Evolutionary conservation across 1,140 invertebrate genomes (phyloP), one percentile per base, ranked within the genome.

Genomic region (Maconellicoccus hirsutus): DNA sequence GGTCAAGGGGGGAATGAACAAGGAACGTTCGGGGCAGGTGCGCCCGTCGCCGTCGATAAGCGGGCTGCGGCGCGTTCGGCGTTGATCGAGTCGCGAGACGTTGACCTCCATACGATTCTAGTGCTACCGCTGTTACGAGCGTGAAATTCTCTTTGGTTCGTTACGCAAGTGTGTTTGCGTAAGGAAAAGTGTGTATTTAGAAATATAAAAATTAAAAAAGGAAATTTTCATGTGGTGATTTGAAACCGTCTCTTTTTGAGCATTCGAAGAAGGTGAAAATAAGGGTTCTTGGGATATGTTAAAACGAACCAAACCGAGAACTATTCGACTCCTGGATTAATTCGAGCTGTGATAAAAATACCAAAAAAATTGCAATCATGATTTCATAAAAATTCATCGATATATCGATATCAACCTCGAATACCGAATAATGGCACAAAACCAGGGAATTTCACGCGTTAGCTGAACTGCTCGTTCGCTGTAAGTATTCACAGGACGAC

Each of bases 31-130:
- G 25, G 61, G 61, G 61, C 61, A 66, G 61, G 61, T 66, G 61
- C 61, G 25, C 61, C 61, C 61, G 61, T 66, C 61, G 61, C 25
- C 61, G 61, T 66, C 61, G 61, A 25, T 66, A 23, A 22, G 22
- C 25, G 10, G 25, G 61, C 19, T 3, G 25, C 19, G 61, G 14
- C 3, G 61, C 52, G 29, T 59, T n/a, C 52, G 6, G 52, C 61
- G 61, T 66, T 66, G 61, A 66, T 66, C 61, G 61, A 25, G 61
- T 66, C 61, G 61, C 61, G 61, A 66, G 61, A 66, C 61, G 61
- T 66, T 66, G 61, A 66, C 61, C 61, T 66, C 61, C 61, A 66
- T 66, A 66, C 61, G 61, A 66, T 23, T 22, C 25, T 26, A 66
- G 61, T 66, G 61, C 25, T 66, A 25, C 61, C 61, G 25, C 2